Evolutionary conservation across 2,113 vertebrate species (phyloP).

Genomic region (Cyanoramphus novaezelandiae): DNA sequence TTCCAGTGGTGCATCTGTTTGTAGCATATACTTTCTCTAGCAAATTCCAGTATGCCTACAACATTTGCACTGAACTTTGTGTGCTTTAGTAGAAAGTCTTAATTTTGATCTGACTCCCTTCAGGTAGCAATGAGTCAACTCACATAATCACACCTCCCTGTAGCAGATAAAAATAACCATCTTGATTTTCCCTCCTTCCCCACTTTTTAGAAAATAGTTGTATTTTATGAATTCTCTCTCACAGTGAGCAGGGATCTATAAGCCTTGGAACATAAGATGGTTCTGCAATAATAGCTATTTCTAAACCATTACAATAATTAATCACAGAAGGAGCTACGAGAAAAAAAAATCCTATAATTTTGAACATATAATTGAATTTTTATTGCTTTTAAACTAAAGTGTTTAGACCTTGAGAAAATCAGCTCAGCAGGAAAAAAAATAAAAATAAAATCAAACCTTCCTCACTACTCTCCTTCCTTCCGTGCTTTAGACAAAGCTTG

Average conservation of each 20-base stretch:
- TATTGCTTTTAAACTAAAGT: conserved; percentile 64
- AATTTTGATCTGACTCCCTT: conserved; percentile 75
- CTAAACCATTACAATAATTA: conserved; percentile 72
- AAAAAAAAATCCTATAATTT: conserved; percentile 67
- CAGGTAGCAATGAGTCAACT: conserved; percentile 72
- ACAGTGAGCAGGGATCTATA: conserved; percentile 30
- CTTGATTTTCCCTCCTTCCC: conserved; percentile 29
- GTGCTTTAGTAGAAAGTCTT: conserved; percentile 72
- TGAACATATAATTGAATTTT: conserved; percentile 66
- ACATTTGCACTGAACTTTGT: conserved; percentile 70
- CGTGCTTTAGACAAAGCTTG: conserved; percentile 36
- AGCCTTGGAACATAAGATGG: conserved; percentile 49
- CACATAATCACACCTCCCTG: conserved; percentile 68
- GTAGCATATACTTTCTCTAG: conserved; percentile 33
- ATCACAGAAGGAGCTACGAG: conserved; percentile 60
- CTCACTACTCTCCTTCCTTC: background rate
- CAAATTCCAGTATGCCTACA: conserved; percentile 58
- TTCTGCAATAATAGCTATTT: conserved; percentile 71
- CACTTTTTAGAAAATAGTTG: conserved; percentile 26
- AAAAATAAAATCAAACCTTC: background rate
- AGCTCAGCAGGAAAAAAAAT: background rate
- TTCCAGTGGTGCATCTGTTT: conserved; percentile 71
- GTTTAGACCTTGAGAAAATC: conserved; percentile 61
- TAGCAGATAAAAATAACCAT: conserved; percentile 70
- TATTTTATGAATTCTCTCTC: conserved; percentile 54